phyloP scores from a whole-genome alignment of 2,888 invertebrate genomes.

The Amphipyra tragopoginis region DNA sequence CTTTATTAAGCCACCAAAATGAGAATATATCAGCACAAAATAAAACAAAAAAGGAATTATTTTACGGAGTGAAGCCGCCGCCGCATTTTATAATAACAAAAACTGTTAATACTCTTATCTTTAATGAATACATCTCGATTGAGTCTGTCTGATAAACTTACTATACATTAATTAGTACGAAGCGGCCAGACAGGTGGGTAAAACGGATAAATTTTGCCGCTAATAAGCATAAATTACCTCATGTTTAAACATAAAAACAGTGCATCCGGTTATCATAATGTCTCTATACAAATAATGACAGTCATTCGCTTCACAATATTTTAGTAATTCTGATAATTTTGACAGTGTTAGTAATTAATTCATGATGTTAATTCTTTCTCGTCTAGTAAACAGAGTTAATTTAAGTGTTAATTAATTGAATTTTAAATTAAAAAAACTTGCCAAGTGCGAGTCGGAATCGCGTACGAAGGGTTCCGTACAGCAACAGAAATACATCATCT shows the following conservation, averaged over 20 bases:
- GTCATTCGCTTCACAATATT: slow-evolving; percentile 9
- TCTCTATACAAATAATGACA: slow-evolving; percentile 29
- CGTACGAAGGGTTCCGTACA: too few species aligned
- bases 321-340: slow-evolving; percentile 5
- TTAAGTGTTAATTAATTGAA: slow-evolving; percentile 2
- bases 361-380: slow-evolving; percentile 1
- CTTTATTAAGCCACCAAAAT: slow-evolving; percentile 16
- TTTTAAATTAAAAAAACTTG: too few species aligned
- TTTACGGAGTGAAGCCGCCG: slow-evolving; percentile 11
- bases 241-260: slow-evolving; percentile 40
- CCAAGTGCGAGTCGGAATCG: too few species aligned
- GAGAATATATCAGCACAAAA: slow-evolving; percentile 16
- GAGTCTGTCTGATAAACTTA: slow-evolving; percentile 32
- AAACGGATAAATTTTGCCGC: slow-evolving; percentile 35
- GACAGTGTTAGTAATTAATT: slow-evolving; percentile 19
- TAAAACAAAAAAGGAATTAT: slow-evolving; percentile 11
- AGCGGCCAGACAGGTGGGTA: slow-evolving; percentile 19
- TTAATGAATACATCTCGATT: slow-evolving; percentile 44
- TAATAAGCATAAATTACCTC: slow-evolving; percentile 44
- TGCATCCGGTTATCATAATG: slow-evolving; percentile 26
- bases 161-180: slow-evolving; percentile 40
- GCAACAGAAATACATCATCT: too few species aligned
- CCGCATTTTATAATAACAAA: slow-evolving; percentile 29
- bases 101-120: slow-evolving; percentile 42
- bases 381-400: slow-evolving; percentile 6